These are phyloP conservation scores for Agonopterix heracliana DNA, from an alignment of 2,888 invertebrate genomes.

Conservation along the genomic window DNA sequence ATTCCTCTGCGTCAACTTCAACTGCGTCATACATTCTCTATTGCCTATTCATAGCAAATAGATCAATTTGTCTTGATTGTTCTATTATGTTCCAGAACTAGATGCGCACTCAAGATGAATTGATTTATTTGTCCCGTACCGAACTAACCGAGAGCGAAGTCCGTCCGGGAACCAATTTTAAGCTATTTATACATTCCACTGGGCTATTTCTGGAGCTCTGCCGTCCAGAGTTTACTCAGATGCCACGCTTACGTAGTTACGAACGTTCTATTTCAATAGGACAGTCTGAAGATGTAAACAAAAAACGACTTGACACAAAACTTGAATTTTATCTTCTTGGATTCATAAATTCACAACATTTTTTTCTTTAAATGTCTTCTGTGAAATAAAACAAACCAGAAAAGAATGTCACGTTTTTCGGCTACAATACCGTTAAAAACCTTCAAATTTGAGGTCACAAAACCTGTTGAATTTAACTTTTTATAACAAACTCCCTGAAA, in stretches of 20 bases:
- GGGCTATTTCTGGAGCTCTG: conserved; percentile 18
- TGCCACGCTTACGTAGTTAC: conserved; percentile 8
- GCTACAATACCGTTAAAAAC: no score
- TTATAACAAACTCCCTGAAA: conserved; percentile 18
- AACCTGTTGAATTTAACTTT: background rate
- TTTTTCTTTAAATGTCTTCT: no score
- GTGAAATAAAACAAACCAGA: no score
- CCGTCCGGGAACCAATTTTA: conserved; percentile 24
- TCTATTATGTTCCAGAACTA: background rate
- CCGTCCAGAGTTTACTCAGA: conserved; percentile 14
- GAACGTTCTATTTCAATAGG: background rate
- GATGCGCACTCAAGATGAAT: background rate
- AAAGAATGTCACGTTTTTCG: no score
- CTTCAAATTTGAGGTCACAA: conserved; percentile 20
- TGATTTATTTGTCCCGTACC: background rate
- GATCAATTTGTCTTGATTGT: no score
- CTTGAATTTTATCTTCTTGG: conserved; percentile 8
- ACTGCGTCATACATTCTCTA: no score
- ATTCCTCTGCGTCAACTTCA: no score
- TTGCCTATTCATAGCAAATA: no score
- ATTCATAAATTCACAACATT: no score
- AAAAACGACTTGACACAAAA: background rate
- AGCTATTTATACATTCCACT: conserved; percentile 25
- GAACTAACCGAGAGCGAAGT: conserved; percentile 33
- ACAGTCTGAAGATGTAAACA: background rate